Conservation (phyloP, 1,140 invertebrate species). For the Akabosia matsudoensis region DNA sequence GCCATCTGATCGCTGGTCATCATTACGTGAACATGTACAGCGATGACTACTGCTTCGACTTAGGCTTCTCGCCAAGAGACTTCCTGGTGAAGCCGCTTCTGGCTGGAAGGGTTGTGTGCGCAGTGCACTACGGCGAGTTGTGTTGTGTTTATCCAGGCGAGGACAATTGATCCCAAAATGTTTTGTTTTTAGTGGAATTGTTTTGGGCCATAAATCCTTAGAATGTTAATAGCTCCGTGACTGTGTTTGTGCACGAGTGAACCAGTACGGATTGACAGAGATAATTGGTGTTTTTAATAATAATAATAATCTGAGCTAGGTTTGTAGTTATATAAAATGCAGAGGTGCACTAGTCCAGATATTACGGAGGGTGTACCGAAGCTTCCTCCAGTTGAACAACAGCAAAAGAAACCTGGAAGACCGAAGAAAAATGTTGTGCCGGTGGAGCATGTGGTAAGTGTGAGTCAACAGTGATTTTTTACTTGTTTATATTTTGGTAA, state of each 20-base stretch:
- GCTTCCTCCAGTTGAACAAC: neutral
- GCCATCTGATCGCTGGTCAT: too few species aligned
- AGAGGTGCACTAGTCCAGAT: neutral
- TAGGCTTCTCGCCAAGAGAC: too few species aligned
- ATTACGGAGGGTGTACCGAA: neutral
- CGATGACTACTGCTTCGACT: too few species aligned
- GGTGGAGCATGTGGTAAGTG: neutral
- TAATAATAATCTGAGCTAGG: neutral
- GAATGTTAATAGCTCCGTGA: too few species aligned
- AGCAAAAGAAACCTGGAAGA: neutral
- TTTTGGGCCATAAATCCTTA: too few species aligned
- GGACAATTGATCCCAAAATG: too few species aligned
- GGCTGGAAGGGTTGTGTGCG: too few species aligned
- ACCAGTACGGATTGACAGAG: neutral
- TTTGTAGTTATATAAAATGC: neutral
- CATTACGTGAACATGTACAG: too few species aligned
- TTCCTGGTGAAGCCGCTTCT: too few species aligned
- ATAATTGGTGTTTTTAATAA: neutral
- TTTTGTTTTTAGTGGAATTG: too few species aligned
- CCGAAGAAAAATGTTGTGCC: neutral
- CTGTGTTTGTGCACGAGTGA: neutral
- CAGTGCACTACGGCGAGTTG: too few species aligned
- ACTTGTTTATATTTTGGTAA: neutral
- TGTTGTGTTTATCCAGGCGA: too few species aligned
- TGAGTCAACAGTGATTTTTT: neutral